Percentiles rank a stretch among this genome's conserved stretches.
Conservation (phyloP, 2,113 vertebrate species). For the Amphiprion percula region DNA sequence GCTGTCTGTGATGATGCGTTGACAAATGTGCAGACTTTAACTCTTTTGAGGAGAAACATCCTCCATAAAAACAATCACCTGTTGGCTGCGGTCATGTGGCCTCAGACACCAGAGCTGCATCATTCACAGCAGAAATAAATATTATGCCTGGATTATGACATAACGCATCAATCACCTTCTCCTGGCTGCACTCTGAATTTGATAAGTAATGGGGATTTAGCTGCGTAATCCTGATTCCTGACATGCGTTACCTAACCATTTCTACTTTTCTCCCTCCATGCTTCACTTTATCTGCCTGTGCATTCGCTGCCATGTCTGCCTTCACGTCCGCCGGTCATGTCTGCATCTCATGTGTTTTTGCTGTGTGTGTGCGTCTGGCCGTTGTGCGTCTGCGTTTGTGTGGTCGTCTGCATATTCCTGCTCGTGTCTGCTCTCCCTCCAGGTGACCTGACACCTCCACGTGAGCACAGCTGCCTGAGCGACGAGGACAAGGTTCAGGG, state of each 20-base stretch:
- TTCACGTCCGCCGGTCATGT: slow-evolving; percentile 21
- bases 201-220: slow-evolving; percentile 68
- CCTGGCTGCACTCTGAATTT: slow-evolving; percentile 44
- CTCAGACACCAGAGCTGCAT: background rate
- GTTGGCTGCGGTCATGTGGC: background rate
- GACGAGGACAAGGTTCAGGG: slow-evolving; percentile 92
- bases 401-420: slow-evolving; percentile 20
- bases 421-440: slow-evolving; percentile 3
- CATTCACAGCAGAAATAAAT: background rate
- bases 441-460: slow-evolving; percentile 93
- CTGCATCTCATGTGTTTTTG: slow-evolving; percentile 22
- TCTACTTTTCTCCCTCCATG: slow-evolving; percentile 42
- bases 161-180: slow-evolving; percentile 52
- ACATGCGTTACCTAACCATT: slow-evolving; percentile 67
- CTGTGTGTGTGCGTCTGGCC: slow-evolving; percentile 28
- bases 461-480: slow-evolving; percentile 94
- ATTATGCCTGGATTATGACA: slow-evolving; percentile 71
- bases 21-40: background rate
- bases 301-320: slow-evolving; percentile 33
- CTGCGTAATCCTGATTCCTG: slow-evolving; percentile 62
- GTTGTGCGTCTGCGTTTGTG: slow-evolving; percentile 31
- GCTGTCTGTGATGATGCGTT: background rate
- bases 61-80: background rate
- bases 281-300: slow-evolving; percentile 24
- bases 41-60: background rate